These are phyloP conservation scores for Erythrocercus mccallii DNA, from an alignment of 2,113 vertebrate species.

Conservation along the genomic window DNA sequence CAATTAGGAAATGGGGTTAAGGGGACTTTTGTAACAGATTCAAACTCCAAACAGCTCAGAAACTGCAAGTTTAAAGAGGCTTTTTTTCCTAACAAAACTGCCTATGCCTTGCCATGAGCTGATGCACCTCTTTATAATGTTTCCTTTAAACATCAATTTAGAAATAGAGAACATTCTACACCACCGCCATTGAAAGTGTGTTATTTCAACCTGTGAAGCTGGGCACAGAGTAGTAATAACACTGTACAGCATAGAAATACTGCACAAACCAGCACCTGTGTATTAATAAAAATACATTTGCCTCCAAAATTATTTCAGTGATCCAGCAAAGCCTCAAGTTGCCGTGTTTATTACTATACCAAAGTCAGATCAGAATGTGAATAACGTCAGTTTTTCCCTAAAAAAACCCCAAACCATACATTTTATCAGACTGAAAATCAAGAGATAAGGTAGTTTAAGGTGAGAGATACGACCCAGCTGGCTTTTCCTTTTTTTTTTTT, in stretches of 20 bases:
- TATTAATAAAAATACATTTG: background rate
- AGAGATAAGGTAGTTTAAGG: background rate
- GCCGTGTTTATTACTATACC: background rate
- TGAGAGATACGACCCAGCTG: background rate
- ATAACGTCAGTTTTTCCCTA: background rate
- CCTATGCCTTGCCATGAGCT: background rate
- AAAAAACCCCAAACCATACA: background rate
- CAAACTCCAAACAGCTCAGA: background rate
- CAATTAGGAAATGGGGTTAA: background rate
- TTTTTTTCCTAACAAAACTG: background rate
- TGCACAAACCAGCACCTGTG: background rate
- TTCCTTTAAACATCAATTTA: background rate
- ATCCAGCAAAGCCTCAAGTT: background rate
- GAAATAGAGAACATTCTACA: background rate
- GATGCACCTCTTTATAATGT: background rate
- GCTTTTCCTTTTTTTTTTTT: background rate
- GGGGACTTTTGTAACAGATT: background rate
- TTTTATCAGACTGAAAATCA: background rate
- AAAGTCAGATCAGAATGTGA: background rate
- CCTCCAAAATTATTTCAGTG: background rate
- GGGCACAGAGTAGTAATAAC: background rate
- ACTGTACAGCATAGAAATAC: background rate
- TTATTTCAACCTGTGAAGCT: background rate
- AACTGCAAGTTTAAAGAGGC: background rate
- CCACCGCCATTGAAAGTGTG: background rate